Base-by-base conservation (phyloP, 2,113 vertebrate species). In the Myrmophylax atrothorax region DNA sequence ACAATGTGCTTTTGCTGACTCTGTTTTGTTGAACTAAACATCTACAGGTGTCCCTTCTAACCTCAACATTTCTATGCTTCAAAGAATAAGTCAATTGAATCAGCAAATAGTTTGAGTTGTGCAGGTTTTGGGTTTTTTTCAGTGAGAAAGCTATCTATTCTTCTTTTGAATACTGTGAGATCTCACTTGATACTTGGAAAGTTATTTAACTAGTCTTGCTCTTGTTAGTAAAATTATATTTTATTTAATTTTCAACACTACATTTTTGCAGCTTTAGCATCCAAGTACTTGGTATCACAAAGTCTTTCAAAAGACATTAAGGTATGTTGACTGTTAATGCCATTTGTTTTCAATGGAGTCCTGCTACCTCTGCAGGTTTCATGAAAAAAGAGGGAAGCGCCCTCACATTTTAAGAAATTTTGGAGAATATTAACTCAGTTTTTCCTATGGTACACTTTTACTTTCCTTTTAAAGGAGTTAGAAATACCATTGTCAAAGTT, bases 1-100 rank as follows among this genome's bases (percentile, higher is more conserved):
- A 25, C 6, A 62, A 33, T 1, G 1, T 23, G 3, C 1, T 76
- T 9, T 35, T 38, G 3, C 3, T 58, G 14, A 28, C 5, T 3
- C 1, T 40, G 8, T 38, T 72, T 62, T 40, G 3, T 38, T 46
- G 8, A 12, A 58, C 5, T 50, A 62, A 59, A 42, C 2, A 33
- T 33, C 15, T 56, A 16, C 15, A 80, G 17, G 19, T 46, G 7
- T 18, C 18, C 16, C 14, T 64, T 72, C 7, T 33, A 68, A 42
- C 6, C 29, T 26, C 38, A 91, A 11, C 7, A 62, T 1, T 47
- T 53, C 28, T 44, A 6, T 3, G 1, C 20, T 62, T 66, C 7
- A 7, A 69, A 72, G 38, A 76, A 20, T n/a, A 56, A 42, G 23
- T 16, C 2, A 3, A 33, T 29, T 5, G 1, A 37, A 6, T 37